Evolutionary conservation across 1,140 invertebrate species (phyloP).

Genomic region (Cydia fagiglandana): DNA sequence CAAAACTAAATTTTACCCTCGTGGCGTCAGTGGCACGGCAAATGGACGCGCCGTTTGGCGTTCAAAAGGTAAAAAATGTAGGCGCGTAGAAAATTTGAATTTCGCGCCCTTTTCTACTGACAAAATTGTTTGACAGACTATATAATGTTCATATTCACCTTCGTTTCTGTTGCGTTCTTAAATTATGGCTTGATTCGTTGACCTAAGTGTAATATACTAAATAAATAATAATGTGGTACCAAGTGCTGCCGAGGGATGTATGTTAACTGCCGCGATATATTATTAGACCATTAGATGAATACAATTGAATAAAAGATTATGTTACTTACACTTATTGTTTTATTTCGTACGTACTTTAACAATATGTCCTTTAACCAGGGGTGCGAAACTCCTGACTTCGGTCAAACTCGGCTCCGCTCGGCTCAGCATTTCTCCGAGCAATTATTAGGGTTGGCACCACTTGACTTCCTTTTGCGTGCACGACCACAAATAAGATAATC

Average conservation of each 20-base stretch:
- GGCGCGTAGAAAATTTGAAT: no score
- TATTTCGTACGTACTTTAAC: background rate
- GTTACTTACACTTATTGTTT: background rate
- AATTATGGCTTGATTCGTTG: constrained; percentile 2
- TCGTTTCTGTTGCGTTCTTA: background rate
- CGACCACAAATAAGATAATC: no score
- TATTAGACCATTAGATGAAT: constrained; percentile 2
- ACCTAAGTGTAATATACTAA: background rate
- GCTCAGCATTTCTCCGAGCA: no score
- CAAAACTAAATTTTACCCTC: no score
- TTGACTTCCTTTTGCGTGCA: no score
- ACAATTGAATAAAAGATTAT: constrained; percentile 13
- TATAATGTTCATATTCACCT: background rate
- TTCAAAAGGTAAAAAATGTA: no score
- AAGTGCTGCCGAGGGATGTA: background rate
- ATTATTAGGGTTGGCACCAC: no score
- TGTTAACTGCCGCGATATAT: background rate
- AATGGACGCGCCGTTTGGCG: no score
- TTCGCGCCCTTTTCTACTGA: no score
- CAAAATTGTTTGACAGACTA: background rate
- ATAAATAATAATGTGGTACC: constrained; percentile 9
- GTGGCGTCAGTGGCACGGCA: no score
- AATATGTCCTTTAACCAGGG: background rate
- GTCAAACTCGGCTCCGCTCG: no score
- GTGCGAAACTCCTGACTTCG: no score